These are phyloP conservation scores for Galeopterus variegatus DNA, from an alignment of 2,113 vertebrate species.

Conservation along the genomic window DNA sequence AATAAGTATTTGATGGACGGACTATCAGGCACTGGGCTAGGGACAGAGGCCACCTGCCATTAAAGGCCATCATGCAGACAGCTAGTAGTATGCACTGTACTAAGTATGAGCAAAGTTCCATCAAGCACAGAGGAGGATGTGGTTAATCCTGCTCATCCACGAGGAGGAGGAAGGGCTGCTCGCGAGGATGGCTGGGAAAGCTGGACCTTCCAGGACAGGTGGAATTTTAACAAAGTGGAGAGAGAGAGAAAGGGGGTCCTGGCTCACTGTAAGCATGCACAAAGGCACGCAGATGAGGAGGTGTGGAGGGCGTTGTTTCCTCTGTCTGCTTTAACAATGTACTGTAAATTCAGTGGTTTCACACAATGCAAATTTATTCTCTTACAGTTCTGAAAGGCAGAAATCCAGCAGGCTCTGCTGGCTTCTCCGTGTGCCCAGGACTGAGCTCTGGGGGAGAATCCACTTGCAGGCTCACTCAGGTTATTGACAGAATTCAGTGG, in stretches of 20 bases:
- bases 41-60: background rate
- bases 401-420: background rate
- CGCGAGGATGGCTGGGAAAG: rapidly evolving
- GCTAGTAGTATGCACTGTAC: rapidly evolving
- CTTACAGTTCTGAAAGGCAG: background rate
- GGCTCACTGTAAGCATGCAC: rapidly evolving
- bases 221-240: no score
- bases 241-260: no score
- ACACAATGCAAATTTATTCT: background rate
- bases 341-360: background rate
- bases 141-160: rapidly evolving
- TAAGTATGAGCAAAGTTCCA: background rate
- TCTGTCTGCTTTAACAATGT: background rate
- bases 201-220: no score
- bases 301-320: rapidly evolving
- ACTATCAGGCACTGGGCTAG: background rate
- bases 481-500: background rate
- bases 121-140: background rate
- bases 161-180: background rate
- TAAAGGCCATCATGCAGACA: background rate
- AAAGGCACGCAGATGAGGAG: background rate
- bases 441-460: background rate
- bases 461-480: background rate
- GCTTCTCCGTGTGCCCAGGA: background rate
- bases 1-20: background rate